Percentiles rank a stretch among this genome's conserved stretches.
These are phyloP conservation scores for Stegodyphus mimosarum DNA, from an alignment of 1,140 invertebrate genomes.

Conservation along the genomic window DNA sequence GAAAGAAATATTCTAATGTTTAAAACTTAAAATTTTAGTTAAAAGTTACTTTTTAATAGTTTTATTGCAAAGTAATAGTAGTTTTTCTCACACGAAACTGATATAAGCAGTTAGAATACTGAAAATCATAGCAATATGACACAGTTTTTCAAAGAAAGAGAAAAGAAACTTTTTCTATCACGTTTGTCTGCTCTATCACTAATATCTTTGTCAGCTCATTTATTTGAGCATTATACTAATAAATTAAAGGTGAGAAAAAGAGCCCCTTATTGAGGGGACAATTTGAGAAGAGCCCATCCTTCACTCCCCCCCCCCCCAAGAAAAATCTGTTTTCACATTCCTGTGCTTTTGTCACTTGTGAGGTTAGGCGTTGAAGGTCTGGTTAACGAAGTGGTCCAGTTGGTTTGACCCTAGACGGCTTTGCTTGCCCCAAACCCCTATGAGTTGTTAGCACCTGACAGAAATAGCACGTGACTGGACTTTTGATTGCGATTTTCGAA, in stretches of 20 bases:
- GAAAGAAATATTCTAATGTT: no score
- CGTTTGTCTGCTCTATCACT: no score
- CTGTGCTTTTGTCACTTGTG: conserved; percentile 20
- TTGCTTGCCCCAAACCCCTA: not conserved
- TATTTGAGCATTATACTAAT: conserved; percentile 53
- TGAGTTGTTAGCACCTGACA: conserved; percentile 9
- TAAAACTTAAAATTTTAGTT: no score
- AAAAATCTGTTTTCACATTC: conserved; percentile 38
- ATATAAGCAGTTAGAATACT: no score
- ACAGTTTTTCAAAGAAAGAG: no score
- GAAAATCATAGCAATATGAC: no score
- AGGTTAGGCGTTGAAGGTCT: not conserved
- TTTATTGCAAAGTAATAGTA: no score
- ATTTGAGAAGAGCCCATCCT: conserved; percentile 38
- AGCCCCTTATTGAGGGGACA: conserved; percentile 5
- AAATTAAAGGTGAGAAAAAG: conserved; percentile 53
- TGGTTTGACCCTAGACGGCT: not conserved
- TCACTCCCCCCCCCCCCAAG: conserved; percentile 15
- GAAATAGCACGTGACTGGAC: conserved; percentile 6
- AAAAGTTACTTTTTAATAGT: no score
- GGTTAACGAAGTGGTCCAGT: conserved; percentile 22
- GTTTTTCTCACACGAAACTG: no score
- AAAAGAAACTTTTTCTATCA: no score
- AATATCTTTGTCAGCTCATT: conserved; percentile 43
- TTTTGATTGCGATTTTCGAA: not conserved